Percentiles rank a stretch among this genome's conserved stretches.
Conservation (phyloP, 1,140 invertebrate genomes). For the Leptinotarsa lineolata region DNA sequence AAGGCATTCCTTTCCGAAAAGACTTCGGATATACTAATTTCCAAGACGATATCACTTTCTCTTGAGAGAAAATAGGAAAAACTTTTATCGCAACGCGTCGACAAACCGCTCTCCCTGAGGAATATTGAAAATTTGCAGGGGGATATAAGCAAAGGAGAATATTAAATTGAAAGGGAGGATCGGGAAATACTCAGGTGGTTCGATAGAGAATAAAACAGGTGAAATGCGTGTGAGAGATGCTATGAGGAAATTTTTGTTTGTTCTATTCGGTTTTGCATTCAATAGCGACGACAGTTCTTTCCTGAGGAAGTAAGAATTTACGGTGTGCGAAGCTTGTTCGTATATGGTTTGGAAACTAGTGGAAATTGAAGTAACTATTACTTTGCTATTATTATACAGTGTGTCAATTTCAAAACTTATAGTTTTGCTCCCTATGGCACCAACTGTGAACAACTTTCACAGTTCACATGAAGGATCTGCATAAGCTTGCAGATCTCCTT, state of each 20-base stretch:
- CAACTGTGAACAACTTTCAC: too few relatives aligned
- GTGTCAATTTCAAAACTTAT: too few relatives aligned
- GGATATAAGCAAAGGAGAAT: conserved; percentile 19
- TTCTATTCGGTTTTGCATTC: neutral
- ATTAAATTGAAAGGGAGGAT: conserved; percentile 15
- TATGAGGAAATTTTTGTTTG: neutral
- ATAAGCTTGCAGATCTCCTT: too few relatives aligned
- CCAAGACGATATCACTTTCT: neutral
- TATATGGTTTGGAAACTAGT: neutral
- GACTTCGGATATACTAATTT: conserved; percentile 1
- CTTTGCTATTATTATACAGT: too few relatives aligned
- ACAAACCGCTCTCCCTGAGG: conserved; percentile 12
- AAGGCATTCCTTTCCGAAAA: neutral
- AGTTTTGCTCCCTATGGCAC: too few relatives aligned
- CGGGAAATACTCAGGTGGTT: conserved; percentile 13
- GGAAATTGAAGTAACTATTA: too few relatives aligned
- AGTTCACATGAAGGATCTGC: too few relatives aligned
- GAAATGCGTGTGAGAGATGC: neutral
- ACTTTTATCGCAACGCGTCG: neutral
- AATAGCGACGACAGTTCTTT: neutral
- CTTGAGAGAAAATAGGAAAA: conserved; percentile 1
- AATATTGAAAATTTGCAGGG: conserved; percentile 19
- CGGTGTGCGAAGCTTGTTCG: neutral
- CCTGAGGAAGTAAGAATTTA: neutral
- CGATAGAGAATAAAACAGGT: neutral